These are phyloP conservation scores for Dendrolimus punctatus DNA, from an alignment of 1,140 invertebrate species.

Conservation along the genomic window DNA sequence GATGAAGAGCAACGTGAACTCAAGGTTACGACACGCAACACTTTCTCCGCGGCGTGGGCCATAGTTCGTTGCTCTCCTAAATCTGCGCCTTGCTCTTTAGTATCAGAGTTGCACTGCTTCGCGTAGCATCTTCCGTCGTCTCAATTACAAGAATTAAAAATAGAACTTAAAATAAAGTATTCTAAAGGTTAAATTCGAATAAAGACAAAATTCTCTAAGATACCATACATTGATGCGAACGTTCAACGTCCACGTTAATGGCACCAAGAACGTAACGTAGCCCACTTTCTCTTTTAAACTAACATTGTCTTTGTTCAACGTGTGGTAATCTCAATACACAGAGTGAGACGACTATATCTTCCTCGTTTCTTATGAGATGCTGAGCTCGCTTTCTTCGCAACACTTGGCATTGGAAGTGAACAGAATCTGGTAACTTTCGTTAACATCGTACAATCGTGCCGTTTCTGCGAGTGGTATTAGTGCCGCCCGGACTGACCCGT, in stretches of 20 bases:
- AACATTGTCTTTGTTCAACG: constrained; percentile 52
- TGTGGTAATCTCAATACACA: constrained; percentile 19
- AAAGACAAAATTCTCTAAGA: constrained; percentile 16
- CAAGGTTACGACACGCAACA: constrained; percentile 64
- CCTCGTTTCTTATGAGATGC: constrained; percentile 35
- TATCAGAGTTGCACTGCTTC: constrained; percentile 45
- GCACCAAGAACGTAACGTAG: constrained; percentile 65
- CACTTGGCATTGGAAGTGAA: constrained; percentile 63
- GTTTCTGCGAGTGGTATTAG: constrained; percentile 29
- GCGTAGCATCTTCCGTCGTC: constrained; percentile 23
- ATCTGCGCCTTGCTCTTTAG: constrained; percentile 39
- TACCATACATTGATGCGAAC: constrained; percentile 54
- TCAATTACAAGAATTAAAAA: constrained; percentile 19
- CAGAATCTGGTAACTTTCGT: constrained; percentile 68
- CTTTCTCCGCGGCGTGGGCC: constrained; percentile 41
- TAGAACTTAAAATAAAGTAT: constrained; percentile 21
- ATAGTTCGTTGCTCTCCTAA: constrained; percentile 66
- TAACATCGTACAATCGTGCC: constrained; percentile 38
- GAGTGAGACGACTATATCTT: constrained; percentile 53
- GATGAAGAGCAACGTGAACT: constrained; percentile 41
- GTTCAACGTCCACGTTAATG: constrained; percentile 67
- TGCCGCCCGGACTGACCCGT: constrained; percentile 22
- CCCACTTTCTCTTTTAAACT: constrained; percentile 71
- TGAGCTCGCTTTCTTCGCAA: constrained; percentile 66
- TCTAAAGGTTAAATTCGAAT: constrained; percentile 30